Percentiles rank a stretch among this genome's conserved stretches.
Conservation (phyloP, 2,797 vertebrate species). For the Neosilurus hyrtlii region DNA sequence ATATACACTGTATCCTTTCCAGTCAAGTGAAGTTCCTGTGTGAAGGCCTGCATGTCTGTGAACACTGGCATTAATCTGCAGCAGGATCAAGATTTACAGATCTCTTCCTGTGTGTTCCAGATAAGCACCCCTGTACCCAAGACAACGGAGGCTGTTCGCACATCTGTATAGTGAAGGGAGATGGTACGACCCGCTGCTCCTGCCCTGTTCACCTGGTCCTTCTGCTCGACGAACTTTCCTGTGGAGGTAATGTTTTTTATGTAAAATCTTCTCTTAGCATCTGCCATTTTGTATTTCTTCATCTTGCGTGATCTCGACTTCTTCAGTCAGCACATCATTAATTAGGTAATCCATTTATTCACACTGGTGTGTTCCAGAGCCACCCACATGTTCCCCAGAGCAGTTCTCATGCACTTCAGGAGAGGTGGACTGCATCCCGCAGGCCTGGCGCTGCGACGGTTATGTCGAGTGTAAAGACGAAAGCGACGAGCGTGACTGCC, state of each 20-base stretch:
- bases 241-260: constrained; percentile 81
- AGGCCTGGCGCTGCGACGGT: constrained; percentile 93
- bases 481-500: constrained; percentile 92
- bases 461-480: constrained; percentile 90
- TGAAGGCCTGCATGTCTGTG: not conserved
- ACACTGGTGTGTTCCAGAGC: constrained; percentile 73
- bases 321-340: too few species aligned
- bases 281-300: not conserved
- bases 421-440: constrained; percentile 96
- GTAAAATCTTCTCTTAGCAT: not conserved
- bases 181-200: constrained; percentile 93
- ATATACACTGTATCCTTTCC: not conserved
- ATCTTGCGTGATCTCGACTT: not conserved
- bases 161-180: constrained; percentile 95
- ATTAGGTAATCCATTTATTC: not conserved
- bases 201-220: constrained; percentile 93
- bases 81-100: not conserved
- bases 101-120: constrained; percentile 61
- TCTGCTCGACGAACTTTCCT: constrained; percentile 91
- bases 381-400: constrained; percentile 93
- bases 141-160: constrained; percentile 97
- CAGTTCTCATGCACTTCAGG: constrained; percentile 94
- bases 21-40: not conserved
- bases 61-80: not conserved
- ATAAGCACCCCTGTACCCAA: constrained; percentile 90